Evolutionary conservation across 2,797 vertebrate genomes (phyloP).

Genomic region (Crotalus adamanteus): DNA sequence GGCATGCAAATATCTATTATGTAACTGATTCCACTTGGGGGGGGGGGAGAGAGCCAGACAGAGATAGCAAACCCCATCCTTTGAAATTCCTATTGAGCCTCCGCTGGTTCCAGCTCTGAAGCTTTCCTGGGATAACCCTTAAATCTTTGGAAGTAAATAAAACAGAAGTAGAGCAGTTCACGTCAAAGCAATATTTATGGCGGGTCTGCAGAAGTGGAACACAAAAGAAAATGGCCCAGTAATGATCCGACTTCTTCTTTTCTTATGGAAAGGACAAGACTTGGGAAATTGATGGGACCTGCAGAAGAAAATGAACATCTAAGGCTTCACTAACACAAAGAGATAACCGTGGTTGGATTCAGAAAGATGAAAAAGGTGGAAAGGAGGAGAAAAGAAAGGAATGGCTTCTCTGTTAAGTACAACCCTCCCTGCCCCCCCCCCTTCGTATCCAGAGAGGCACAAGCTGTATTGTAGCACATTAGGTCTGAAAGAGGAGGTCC

Average conservation of each 20-base stretch:
- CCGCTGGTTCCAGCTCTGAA: background rate
- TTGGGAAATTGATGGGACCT: background rate
- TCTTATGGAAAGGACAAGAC: background rate
- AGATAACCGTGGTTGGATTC: background rate
- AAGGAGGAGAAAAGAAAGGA: background rate
- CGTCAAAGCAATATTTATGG: background rate
- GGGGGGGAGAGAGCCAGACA: too few species aligned
- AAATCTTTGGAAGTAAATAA: background rate
- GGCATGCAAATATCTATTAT: background rate
- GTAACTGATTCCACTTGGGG: background rate
- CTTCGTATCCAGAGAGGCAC: background rate
- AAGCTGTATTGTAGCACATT: background rate
- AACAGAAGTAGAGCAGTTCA: background rate
- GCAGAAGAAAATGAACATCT: background rate
- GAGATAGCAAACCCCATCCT: background rate
- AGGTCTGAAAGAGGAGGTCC: background rate
- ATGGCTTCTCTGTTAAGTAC: background rate
- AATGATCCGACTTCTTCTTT: background rate
- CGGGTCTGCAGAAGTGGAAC: background rate
- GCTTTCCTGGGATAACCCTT: background rate
- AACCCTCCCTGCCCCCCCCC: background rate
- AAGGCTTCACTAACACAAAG: background rate
- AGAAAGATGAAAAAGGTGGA: background rate
- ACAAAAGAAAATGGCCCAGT: background rate
- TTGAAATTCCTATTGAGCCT: background rate